phyloP scores from a whole-genome alignment of 2,797 vertebrate species.

The Alosa sapidissima region DNA sequence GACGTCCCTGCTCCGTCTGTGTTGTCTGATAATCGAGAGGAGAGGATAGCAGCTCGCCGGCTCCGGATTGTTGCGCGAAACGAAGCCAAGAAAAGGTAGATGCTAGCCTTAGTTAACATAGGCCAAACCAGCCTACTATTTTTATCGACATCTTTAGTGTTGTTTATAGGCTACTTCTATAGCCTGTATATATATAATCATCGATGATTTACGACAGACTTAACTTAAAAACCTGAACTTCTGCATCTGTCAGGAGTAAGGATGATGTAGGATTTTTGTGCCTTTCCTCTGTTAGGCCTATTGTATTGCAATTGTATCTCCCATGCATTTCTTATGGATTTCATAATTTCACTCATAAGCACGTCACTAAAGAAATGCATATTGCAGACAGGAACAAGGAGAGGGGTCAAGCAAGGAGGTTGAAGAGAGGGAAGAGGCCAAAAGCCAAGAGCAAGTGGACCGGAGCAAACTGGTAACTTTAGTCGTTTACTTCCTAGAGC shows the following conservation, averaged over 20 bases:
- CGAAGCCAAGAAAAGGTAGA: slow-evolving; percentile 70
- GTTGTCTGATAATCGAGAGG: slow-evolving; percentile 59
- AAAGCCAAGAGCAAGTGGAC: slow-evolving; percentile 68
- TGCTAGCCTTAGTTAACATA: neutral
- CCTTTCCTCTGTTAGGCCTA: no score
- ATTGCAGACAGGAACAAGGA: slow-evolving; percentile 67
- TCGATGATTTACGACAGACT: no score
- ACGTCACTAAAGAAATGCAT: neutral
- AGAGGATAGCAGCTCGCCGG: slow-evolving; percentile 73
- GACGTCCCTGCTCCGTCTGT: slow-evolving; percentile 44
- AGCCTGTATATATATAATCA: no score
- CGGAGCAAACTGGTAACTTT: slow-evolving; percentile 70
- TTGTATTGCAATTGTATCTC: no score
- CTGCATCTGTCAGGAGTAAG: no score
- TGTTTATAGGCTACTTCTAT: no score
- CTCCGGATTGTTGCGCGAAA: slow-evolving; percentile 62
- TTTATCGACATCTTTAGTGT: no score
- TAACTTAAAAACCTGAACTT: no score
- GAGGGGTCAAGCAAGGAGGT: slow-evolving; percentile 55
- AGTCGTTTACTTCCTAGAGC: no score
- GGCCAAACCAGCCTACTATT: no score
- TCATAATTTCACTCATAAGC: neutral
- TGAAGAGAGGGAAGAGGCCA: slow-evolving; percentile 59
- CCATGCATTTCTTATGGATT: no score
- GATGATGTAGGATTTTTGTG: no score